phyloP scores from a whole-genome alignment of 1,140 invertebrate species.

The Eueides isabella region DNA sequence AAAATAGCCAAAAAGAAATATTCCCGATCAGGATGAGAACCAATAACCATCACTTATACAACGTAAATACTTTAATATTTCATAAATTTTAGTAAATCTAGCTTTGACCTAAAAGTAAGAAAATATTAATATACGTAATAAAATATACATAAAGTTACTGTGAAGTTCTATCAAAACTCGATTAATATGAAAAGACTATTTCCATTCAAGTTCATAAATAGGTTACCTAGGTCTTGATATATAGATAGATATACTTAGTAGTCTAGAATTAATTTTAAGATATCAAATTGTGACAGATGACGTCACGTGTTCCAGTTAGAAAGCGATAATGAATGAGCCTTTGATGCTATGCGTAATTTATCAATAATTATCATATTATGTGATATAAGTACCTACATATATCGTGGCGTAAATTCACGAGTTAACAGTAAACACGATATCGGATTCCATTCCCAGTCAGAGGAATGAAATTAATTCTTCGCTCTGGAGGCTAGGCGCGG shows the following conservation, averaged over 20 bases:
- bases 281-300: background rate
- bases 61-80: too few species aligned
- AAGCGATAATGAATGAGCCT: background rate
- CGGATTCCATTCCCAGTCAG: too few species aligned
- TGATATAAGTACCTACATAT: too few species aligned
- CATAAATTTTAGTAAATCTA: background rate
- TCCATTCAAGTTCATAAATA: constrained; percentile 1
- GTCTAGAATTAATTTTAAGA: background rate
- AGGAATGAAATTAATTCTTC: too few species aligned
- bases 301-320: background rate
- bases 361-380: too few species aligned
- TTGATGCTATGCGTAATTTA: background rate
- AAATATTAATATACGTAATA: background rate
- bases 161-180: background rate
- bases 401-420: too few species aligned
- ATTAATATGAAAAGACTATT: constrained; percentile 2
- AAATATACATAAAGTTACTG: background rate
- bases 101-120: background rate
- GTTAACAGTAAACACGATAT: too few species aligned
- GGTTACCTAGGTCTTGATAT: background rate
- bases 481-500: too few species aligned
- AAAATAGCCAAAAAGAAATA: too few species aligned
- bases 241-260: background rate
- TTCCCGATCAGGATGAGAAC: too few species aligned
- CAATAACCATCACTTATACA: too few species aligned